Percentiles rank a stretch among this genome's conserved stretches.
Conservation (phyloP, 92 coral and sea anemone genomes). For the Montipora capitata region DNA sequence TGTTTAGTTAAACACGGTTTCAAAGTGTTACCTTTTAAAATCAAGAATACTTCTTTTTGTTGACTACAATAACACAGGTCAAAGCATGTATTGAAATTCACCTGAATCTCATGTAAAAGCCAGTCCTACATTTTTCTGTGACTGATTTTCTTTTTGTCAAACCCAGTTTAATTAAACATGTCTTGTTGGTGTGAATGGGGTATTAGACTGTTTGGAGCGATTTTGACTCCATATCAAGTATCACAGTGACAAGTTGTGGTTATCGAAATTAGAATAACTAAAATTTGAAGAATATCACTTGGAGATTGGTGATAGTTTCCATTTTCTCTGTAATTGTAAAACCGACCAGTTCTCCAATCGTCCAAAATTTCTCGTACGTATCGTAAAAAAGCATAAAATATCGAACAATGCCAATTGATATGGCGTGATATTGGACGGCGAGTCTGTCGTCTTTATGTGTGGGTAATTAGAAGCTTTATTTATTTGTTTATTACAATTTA, state of each 20-base stretch:
- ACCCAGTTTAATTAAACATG: too few relatives aligned
- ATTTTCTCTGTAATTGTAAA: not conserved
- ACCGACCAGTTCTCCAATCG: not conserved
- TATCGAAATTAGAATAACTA: not conserved
- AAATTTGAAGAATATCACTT: not conserved
- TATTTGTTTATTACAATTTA: too few relatives aligned
- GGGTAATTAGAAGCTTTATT: not conserved
- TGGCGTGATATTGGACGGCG: not conserved
- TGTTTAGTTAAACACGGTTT: too few relatives aligned
- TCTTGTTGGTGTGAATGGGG: too few relatives aligned
- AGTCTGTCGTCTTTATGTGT: conserved; percentile 19
- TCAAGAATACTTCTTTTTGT: not conserved
- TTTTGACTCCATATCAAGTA: not conserved
- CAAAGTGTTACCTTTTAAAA: too few relatives aligned
- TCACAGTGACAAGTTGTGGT: not conserved
- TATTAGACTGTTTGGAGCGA: not conserved
- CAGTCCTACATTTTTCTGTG: too few relatives aligned
- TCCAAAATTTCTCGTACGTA: not conserved
- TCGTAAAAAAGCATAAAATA: not conserved
- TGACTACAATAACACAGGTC: too few relatives aligned
- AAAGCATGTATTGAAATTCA: too few relatives aligned
- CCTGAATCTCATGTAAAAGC: too few relatives aligned
- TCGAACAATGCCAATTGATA: not conserved
- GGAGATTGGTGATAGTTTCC: too few relatives aligned
- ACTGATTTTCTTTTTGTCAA: too few relatives aligned